Percentiles rank a stretch among this genome's conserved stretches.
Conservation (phyloP, 2,797 vertebrate species). For the Lepilemur septentrionalis region DNA sequence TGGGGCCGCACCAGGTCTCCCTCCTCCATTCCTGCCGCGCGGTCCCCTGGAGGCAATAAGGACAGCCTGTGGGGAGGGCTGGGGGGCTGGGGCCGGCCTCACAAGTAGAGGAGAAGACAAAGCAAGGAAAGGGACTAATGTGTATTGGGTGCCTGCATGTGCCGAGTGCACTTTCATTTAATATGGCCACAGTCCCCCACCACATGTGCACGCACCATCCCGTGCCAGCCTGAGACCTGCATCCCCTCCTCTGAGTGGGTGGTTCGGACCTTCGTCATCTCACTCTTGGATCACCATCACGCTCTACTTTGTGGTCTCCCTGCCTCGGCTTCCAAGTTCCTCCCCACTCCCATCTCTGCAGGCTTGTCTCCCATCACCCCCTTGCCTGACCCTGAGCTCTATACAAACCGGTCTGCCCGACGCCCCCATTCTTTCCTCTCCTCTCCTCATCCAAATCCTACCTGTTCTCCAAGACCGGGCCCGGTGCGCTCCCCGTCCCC, state of each 20-base stretch:
- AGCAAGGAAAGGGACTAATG: neutral
- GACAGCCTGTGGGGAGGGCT: neutral
- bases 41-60: neutral
- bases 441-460: neutral
- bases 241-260: neutral
- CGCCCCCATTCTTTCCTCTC: neutral
- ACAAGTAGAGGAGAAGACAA: neutral
- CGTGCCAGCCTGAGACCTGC: neutral
- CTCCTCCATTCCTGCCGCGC: neutral
- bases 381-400: neutral
- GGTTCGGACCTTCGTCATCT: neutral
- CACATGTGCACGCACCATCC: neutral
- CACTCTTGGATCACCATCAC: no score
- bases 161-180: neutral
- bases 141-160: neutral
- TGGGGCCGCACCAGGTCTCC: accelerated
- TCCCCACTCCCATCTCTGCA: neutral
- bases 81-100: neutral
- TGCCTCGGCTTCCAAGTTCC: neutral
- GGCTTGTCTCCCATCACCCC: neutral
- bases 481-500: neutral
- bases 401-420: neutral
- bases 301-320: neutral
- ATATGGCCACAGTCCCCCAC: neutral
- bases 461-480: neutral